Conservation (phyloP, 2,888 invertebrate species). For the Panorpa germanica region DNA sequence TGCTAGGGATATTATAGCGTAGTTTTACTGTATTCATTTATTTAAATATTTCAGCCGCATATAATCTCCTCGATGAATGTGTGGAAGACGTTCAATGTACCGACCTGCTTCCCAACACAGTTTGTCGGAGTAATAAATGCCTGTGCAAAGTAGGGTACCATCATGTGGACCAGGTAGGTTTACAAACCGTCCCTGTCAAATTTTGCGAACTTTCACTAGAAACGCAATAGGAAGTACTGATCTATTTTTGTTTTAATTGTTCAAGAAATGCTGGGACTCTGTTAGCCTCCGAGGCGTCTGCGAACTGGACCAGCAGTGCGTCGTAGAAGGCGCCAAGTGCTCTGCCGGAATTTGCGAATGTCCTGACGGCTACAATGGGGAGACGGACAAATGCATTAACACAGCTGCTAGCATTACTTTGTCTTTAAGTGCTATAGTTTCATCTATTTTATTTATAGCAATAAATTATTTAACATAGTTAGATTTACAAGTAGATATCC, state of each 20-base stretch:
- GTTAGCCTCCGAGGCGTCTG: constrained; percentile 13
- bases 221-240: too few relatives aligned
- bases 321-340: constrained; percentile 11
- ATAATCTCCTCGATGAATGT: constrained; percentile 11
- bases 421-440: too few relatives aligned
- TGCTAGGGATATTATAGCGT: neutral
- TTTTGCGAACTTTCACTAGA: too few relatives aligned
- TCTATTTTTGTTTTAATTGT: constrained; percentile 1
- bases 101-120: constrained; percentile 11
- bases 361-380: constrained; percentile 10
- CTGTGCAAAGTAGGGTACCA: constrained; percentile 12
- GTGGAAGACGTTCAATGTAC: constrained; percentile 13
- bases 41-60: constrained; percentile 10
- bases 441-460: too few relatives aligned
- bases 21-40: neutral
- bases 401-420: too few relatives aligned
- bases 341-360: constrained; percentile 12
- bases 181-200: too few relatives aligned
- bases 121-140: constrained; percentile 12
- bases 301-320: constrained; percentile 14
- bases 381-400: too few relatives aligned
- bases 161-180: constrained; percentile 12
- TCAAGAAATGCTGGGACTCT: constrained; percentile 14
- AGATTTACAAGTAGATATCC: too few relatives aligned
- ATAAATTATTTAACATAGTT: too few relatives aligned